Evolutionary conservation across 2,797 vertebrate genomes (phyloP), one percentile per base, ranked within the genome.

Genomic region (Oreochromis mossambicus): DNA sequence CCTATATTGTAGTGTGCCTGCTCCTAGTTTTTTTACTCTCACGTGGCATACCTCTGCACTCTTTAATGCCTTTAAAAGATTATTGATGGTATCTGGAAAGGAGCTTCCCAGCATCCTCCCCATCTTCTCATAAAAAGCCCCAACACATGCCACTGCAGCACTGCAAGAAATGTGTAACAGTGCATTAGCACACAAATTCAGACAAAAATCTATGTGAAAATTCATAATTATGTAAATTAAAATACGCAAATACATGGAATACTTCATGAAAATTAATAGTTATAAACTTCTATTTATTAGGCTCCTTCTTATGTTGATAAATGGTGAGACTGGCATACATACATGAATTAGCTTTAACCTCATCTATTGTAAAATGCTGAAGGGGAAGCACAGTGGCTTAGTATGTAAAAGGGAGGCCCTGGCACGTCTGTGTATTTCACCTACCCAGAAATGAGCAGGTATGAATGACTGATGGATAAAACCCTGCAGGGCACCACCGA

Each of bases 41-140:
- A 54, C 0, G 6, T 14, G 32, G 38, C 78, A 46, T 95, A 99
- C 99, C 97, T 99, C 99, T 83, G 98, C 98, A 87, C 97, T 98
- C 95, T 99, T 99, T 86, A 99, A 94, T 77, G 98, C 98, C 88
- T 99, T 99, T 86, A 99, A 93, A 58, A 99, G 97, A 95, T 99
- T 99, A 94, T 97, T 99, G 66, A 99, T 98, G 55, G 98, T 99
- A 93, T 99, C 99, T 10, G 98, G 98, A 94, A 99, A 99, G 86
- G 98, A 97, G 92, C 99, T 99, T 82, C 99, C 99, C 83, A 99
- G 93, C 98, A 99, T 99, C 89, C 99, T 96, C 43, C 98, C 98
- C 98, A 99, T 99, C 96, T 98, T 98, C 94, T 99, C 98, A 94
- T 99, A 99, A 95, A 99, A 99, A 10, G 98, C 98, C 79, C 99